A percentile compares a stretch with the other conserved stretches of the same genome.
These are phyloP conservation scores for Geococcyx californianus DNA, from an alignment of 2,113 vertebrate genomes.

Conservation along the genomic window DNA sequence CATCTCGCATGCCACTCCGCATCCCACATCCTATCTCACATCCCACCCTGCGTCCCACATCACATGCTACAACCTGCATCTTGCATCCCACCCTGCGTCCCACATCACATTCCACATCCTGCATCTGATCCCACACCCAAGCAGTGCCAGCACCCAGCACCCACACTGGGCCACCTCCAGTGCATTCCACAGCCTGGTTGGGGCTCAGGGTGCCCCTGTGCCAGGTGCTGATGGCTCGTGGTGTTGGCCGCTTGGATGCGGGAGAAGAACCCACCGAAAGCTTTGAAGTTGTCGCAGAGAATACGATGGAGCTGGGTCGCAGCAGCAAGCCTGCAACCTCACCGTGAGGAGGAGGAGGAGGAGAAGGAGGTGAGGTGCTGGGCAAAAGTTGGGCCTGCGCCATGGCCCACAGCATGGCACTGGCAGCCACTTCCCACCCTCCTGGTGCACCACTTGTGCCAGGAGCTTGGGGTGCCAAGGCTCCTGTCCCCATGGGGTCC, in stretches of 20 bases:
- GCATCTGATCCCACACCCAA: background rate
- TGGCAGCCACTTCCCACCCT: background rate
- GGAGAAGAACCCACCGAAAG: no score
- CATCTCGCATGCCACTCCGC: background rate
- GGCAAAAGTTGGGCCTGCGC: background rate
- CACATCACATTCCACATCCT: background rate
- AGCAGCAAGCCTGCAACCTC: no score
- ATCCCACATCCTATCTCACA: background rate
- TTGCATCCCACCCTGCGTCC: background rate
- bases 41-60: background rate
- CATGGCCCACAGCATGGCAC: background rate
- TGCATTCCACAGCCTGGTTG: fast-evolving
- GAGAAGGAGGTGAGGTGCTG: background rate
- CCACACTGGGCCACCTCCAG: fast-evolving
- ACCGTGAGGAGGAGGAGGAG: background rate
- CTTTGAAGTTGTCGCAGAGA: background rate
- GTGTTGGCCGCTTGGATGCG: no score
- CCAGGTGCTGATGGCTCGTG: fast-evolving
- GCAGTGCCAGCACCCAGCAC: background rate
- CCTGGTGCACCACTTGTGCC: background rate
- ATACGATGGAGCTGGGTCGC: background rate
- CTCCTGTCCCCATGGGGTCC: background rate
- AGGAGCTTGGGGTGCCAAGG: background rate
- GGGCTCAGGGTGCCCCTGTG: background rate
- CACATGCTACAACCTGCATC: background rate